Evolutionary conservation across 1,140 invertebrate species (phyloP), one percentile per base, ranked within the genome.

Genomic region (Brachionus koreanus): DNA sequence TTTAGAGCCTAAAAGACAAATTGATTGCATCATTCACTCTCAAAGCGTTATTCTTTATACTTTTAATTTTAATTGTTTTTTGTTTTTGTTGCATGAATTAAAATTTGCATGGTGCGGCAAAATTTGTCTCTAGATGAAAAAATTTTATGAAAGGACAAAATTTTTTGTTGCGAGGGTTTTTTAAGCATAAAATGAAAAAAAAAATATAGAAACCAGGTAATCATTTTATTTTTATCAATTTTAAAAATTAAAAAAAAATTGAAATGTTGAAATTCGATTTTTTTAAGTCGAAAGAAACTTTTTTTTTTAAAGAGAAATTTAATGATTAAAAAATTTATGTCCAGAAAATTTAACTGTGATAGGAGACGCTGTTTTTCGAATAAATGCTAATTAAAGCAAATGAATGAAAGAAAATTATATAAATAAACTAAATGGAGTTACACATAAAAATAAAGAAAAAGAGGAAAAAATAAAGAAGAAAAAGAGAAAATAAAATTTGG

Each of bases 251-350:
- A 69, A 37, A 37, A 69, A 69, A 69, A 37, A 16, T 42, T 35
- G 63, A 29, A 69, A 69, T 69, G 37, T 16, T 39, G 65, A 33
- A 69, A 69, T 69, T 69, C 65, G 65, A 69, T 69, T 63, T 69
- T 69, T 39, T 42, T 69, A 69, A 19, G 1, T 69, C 7, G 65
- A 39, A 39, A 6, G 33, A 39, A 10, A 42, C 37, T 39, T 69
- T n/a, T 19, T 16, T n/a, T 39, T 69, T 16, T 5, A 39, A 69
- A 69, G n/a, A 37, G 35, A 39, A 23, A 42, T 16, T 35, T 39
- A 65, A 65, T 33, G 3, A 35, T 39, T 37, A 35, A 69, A 39
- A 39, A 37, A 42, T 69, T 42, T 19, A 16, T 57, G 49, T 57
- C 49, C 49, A 57, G 19, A 4, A 57, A 57, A 57, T 57, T 49